A percentile compares a stretch with the other conserved stretches of the same genome.
Evolutionary conservation across 2,797 vertebrate species (phyloP).

Genomic region (Paramormyrops hopkinsi): DNA sequence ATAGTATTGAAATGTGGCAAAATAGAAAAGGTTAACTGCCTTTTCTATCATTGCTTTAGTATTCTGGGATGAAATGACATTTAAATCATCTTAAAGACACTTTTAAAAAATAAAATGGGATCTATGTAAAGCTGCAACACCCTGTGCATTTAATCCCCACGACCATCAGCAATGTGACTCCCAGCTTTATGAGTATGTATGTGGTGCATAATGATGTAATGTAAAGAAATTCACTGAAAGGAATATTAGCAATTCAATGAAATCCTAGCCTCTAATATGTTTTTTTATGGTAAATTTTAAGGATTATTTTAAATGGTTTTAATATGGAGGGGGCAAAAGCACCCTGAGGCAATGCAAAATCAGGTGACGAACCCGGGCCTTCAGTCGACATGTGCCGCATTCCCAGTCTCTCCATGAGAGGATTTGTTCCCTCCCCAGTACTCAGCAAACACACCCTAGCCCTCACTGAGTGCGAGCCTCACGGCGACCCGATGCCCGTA

Average conservation of each 20-base stretch:
- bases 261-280: neutral
- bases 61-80: neutral
- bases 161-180: neutral
- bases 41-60: neutral
- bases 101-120: neutral
- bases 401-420: neutral
- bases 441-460: neutral
- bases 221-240: neutral
- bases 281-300: neutral
- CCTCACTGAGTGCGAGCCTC: neutral
- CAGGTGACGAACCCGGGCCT: neutral
- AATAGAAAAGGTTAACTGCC: neutral
- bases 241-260: neutral
- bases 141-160: neutral
- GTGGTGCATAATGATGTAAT: neutral
- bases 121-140: neutral
- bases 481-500: neutral
- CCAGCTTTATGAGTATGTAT: neutral
- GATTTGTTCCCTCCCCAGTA: neutral
- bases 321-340: neutral
- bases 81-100: neutral
- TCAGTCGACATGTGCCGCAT: neutral
- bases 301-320: neutral
- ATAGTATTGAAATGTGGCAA: neutral
- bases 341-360: neutral